phyloP scores from a whole-genome alignment of 2,888 invertebrate species.

The Caenorhabditis auriculariae region DNA sequence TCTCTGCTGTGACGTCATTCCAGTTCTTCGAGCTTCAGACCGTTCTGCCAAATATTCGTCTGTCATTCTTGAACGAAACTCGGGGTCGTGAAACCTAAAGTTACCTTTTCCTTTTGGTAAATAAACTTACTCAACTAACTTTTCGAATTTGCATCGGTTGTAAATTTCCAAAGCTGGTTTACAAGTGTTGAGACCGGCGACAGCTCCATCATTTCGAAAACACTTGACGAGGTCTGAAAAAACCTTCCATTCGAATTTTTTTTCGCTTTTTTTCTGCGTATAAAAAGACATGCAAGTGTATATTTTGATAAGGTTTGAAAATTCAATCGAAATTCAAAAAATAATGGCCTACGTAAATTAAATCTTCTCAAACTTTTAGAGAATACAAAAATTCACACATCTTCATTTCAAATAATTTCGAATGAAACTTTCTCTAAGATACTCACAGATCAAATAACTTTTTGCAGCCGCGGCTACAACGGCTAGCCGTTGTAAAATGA shows the following conservation, averaged over 20 bases:
- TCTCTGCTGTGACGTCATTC: conserved; percentile 47
- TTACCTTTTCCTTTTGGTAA: background rate
- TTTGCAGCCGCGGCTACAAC: too few relatives aligned
- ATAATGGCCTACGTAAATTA: too few relatives aligned
- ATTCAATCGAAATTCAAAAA: background rate
- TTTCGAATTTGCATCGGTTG: conserved; percentile 57
- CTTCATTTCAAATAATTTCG: too few relatives aligned
- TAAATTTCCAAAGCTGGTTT: conserved; percentile 48
- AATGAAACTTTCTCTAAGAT: too few relatives aligned
- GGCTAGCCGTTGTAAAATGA: too few relatives aligned
- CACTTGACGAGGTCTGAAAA: conserved; percentile 50
- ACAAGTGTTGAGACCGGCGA: conserved; percentile 49
- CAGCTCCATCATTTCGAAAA: conserved; percentile 52
- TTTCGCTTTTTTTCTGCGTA: background rate
- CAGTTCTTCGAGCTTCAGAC: conserved; percentile 38
- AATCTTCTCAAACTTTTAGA: too few relatives aligned
- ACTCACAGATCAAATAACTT: too few relatives aligned
- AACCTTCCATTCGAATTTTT: background rate
- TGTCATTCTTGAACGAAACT: conserved; percentile 52
- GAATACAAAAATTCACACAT: too few relatives aligned
- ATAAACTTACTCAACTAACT: conserved; percentile 26
- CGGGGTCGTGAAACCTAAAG: conserved; percentile 57
- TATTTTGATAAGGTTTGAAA: too few relatives aligned
- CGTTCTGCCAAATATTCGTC: conserved; percentile 51
- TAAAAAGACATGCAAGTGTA: background rate